Percentiles rank a stretch among this genome's conserved stretches.
These are phyloP conservation scores for Oscheius sp. DNA, from an alignment of 2,888 invertebrate species.

Conservation along the genomic window DNA sequence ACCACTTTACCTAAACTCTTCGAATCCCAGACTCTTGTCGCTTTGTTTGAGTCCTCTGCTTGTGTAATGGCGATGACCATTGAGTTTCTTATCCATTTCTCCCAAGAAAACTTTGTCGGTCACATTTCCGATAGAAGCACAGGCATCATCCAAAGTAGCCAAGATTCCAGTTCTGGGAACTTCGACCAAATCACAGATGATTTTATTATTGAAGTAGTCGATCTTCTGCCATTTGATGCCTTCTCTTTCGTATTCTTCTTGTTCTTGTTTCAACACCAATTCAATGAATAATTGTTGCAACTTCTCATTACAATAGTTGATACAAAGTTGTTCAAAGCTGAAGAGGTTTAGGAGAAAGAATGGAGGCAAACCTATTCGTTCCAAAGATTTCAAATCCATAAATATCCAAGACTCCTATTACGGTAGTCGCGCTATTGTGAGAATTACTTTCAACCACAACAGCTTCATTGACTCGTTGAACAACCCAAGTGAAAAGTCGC, in stretches of 20 bases:
- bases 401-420: slow-evolving; percentile 95
- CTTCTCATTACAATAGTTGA: slow-evolving; percentile 98
- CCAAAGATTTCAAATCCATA: slow-evolving; percentile 99
- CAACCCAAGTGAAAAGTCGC: slow-evolving; percentile 91
- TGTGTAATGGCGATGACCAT: slow-evolving; percentile 86
- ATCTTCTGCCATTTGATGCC: slow-evolving; percentile 80
- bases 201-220: slow-evolving; percentile 94
- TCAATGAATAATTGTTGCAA: slow-evolving; percentile 97
- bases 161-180: slow-evolving; percentile 87
- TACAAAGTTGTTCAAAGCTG: slow-evolving; percentile 93
- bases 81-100: slow-evolving; percentile 89
- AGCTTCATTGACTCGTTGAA: slow-evolving; percentile 87
- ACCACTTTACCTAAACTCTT: slow-evolving; percentile 63
- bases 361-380: slow-evolving; percentile 81
- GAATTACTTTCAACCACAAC: slow-evolving; percentile 73
- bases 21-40: slow-evolving; percentile 73
- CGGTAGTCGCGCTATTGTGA: slow-evolving; percentile 77
- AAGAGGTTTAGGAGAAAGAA: slow-evolving; percentile 34
- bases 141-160: slow-evolving; percentile 95
- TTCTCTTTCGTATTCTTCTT: slow-evolving; percentile 93
- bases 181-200: slow-evolving; percentile 94
- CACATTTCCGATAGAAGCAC: slow-evolving; percentile 91
- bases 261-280: slow-evolving; percentile 94
- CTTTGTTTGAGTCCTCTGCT: slow-evolving; percentile 78
- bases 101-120: slow-evolving; percentile 81